Evolutionary conservation across 2,888 invertebrate genomes (phyloP).

Genomic region (Heliothis peltigera): DNA sequence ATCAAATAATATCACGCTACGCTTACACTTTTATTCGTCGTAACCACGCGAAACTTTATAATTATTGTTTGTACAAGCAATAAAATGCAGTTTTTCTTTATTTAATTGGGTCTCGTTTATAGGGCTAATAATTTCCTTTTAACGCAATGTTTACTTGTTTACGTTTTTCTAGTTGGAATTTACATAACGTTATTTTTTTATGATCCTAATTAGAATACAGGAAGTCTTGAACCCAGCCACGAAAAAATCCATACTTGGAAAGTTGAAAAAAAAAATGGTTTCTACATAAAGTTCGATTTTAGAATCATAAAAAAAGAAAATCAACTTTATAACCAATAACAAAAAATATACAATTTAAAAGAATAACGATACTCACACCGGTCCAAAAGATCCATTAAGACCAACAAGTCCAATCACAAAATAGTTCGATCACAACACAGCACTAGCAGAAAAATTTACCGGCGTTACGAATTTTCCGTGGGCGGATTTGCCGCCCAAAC

Average conservation of each 20-base stretch:
- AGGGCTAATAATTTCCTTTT: slow-evolving; percentile 6
- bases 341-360: no score
- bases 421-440: slow-evolving; percentile 60
- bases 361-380: slow-evolving; percentile 57
- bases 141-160: neutral
- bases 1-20: slow-evolving; percentile 60
- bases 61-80: slow-evolving; percentile 45
- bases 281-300: no score
- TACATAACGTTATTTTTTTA: neutral
- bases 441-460: slow-evolving; percentile 53
- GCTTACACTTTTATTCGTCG: slow-evolving; percentile 48
- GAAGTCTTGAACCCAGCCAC: no score
- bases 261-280: no score
- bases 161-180: neutral
- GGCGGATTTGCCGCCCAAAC: slow-evolving; percentile 73
- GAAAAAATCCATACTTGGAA: neutral
- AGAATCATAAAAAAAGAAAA: neutral
- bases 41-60: slow-evolving; percentile 53
- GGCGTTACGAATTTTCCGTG: slow-evolving; percentile 55
- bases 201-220: neutral
- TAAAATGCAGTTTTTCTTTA: slow-evolving; percentile 39
- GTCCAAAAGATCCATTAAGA: slow-evolving; percentile 65
- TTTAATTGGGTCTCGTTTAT: slow-evolving; percentile 19
- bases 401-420: slow-evolving; percentile 73
- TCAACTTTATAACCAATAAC: no score